Evolutionary conservation across 2,888 invertebrate species (phyloP).

Genomic region (Scaeva pyrastri): DNA sequence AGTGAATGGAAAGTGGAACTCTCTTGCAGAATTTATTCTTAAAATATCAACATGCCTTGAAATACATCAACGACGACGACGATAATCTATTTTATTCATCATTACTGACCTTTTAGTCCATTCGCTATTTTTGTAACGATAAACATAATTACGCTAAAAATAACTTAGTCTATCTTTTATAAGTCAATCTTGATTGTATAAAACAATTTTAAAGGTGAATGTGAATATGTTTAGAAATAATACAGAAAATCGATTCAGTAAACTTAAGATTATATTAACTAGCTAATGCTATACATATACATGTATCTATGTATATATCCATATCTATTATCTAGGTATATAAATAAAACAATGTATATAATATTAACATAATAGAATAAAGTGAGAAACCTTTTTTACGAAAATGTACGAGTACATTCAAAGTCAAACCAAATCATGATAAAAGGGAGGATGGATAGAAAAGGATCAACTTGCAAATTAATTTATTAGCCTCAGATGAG

Average conservation of each 20-base stretch:
- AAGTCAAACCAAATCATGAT: conserved; percentile 3
- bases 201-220: neutral
- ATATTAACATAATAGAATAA: neutral
- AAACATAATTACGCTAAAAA: neutral
- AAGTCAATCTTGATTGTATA: neutral
- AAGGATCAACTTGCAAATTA: conserved; percentile 49
- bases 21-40: too few species aligned
- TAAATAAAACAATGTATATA: neutral
- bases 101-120: neutral
- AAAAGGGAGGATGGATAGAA: conserved; percentile 36
- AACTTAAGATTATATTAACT: too few species aligned
- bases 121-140: neutral
- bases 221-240: too few species aligned
- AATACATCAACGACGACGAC: too few species aligned
- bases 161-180: neutral
- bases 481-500: conserved; percentile 49
- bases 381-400: neutral
- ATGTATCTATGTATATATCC: neutral
- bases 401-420: neutral
- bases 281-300: too few species aligned
- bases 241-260: too few species aligned
- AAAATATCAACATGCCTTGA: too few species aligned
- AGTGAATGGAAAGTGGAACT: too few species aligned
- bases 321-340: too few species aligned
- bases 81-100: too few species aligned